phyloP scores from a whole-genome alignment of 2,113 vertebrate species.

The Tachuris rubrigastra region DNA sequence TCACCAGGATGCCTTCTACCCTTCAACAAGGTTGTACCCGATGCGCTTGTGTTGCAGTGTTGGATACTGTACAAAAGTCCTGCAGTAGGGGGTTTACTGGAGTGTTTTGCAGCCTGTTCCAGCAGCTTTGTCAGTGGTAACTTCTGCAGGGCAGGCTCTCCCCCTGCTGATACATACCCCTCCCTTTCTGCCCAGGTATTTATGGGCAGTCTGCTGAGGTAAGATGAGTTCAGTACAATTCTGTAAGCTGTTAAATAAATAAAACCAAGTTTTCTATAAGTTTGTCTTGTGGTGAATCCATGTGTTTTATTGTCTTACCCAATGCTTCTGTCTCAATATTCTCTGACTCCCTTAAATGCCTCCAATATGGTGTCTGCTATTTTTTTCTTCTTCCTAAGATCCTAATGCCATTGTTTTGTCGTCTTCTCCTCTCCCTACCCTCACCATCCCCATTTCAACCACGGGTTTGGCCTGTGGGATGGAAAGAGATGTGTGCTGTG shows the following conservation, averaged over 20 bases:
- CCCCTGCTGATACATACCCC: not conserved
- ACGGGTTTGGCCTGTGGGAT: not conserved
- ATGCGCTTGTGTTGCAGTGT: rapidly evolving
- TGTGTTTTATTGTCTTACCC: not conserved
- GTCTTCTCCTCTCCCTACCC: not conserved
- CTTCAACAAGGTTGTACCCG: not conserved
- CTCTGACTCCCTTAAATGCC: not conserved
- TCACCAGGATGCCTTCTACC: not conserved
- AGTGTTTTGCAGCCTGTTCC: not conserved
- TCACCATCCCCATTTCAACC: not conserved
- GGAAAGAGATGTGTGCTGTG: not conserved
- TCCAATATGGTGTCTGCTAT: not conserved
- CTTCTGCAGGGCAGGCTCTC: not conserved
- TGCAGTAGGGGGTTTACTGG: rapidly evolving
- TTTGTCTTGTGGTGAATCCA: rapidly evolving
- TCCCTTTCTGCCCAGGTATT: not conserved
- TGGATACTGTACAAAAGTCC: not conserved
- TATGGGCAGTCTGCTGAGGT: rapidly evolving
- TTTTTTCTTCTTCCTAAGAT: not conserved
- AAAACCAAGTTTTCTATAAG: not conserved
- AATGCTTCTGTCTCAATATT: not conserved
- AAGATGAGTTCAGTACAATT: not conserved
- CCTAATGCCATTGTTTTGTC: not conserved
- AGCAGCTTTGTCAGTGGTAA: not conserved
- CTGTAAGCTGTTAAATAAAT: not conserved